phyloP scores from a whole-genome alignment of 2,113 vertebrate species.

The Lepus americanus region DNA sequence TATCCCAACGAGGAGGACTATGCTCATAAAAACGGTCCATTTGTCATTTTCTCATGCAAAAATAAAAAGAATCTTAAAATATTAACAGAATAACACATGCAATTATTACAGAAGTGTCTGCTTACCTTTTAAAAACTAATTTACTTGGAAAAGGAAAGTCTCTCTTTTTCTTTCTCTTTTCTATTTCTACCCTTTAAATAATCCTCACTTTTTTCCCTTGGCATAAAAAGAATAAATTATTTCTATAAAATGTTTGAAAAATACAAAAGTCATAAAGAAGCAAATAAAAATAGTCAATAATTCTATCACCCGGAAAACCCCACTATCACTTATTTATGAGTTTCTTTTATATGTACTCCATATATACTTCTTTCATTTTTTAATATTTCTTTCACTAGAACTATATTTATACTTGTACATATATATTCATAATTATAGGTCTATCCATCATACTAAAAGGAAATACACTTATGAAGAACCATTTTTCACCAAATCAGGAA shows the following conservation, averaged over 20 bases:
- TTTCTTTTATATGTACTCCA: conserved; percentile 41
- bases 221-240: conserved; percentile 7
- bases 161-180: neutral
- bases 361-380: conserved; percentile 55
- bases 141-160: conserved; percentile 36
- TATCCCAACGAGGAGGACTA: neutral
- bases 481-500: conserved; percentile 33
- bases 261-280: neutral
- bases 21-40: neutral
- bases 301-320: neutral
- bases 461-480: conserved; percentile 31
- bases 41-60: conserved; percentile 44
- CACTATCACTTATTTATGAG: neutral
- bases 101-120: conserved; percentile 15
- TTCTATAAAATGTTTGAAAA: conserved; percentile 54
- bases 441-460: neutral
- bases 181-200: neutral
- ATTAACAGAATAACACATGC: neutral
- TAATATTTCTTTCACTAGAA: conserved; percentile 38
- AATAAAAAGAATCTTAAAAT: conserved; percentile 53
- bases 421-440: conserved; percentile 61
- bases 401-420: conserved; percentile 18
- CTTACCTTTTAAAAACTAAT: conserved; percentile 48
- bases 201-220: neutral
- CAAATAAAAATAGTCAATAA: conserved; percentile 47